A percentile compares a stretch with the other conserved stretches of the same genome.
These are phyloP conservation scores for Cremastinae sp. DNA, from an alignment of 2,888 invertebrate genomes.

Conservation along the genomic window DNA sequence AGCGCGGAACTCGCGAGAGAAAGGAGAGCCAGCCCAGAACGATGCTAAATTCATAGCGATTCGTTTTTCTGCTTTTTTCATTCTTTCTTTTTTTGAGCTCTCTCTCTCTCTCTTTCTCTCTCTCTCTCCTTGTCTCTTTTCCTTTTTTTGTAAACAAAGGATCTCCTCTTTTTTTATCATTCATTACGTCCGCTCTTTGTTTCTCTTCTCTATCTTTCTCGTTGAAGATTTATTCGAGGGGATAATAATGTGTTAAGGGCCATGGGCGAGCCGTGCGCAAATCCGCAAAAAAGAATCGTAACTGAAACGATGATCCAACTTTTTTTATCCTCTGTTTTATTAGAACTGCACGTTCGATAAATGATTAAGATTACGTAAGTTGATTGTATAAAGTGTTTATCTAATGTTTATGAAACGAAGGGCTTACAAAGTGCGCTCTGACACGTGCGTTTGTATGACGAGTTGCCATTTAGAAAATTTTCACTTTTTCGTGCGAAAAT, in stretches of 20 bases:
- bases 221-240: constrained; percentile 21
- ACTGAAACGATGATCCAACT: too few species aligned
- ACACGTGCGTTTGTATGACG: too few species aligned
- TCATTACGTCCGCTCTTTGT: constrained; percentile 16
- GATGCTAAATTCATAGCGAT: constrained; percentile 32
- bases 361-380: too few species aligned
- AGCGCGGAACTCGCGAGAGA: constrained; percentile 31
- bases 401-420: too few species aligned
- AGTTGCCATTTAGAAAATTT: too few species aligned
- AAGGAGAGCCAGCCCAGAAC: constrained; percentile 23
- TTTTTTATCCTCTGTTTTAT: too few species aligned
- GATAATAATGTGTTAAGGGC: constrained; percentile 16
- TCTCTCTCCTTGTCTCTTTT: not conserved
- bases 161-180: constrained; percentile 32
- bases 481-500: too few species aligned
- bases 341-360: too few species aligned
- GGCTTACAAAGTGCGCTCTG: too few species aligned
- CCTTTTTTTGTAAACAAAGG: constrained; percentile 30
- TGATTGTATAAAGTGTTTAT: too few species aligned
- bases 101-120: not conserved
- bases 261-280: not conserved
- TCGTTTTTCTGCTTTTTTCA: constrained; percentile 10
- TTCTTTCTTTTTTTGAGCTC: not conserved
- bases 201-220: constrained; percentile 1
- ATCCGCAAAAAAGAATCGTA: not conserved